These are phyloP conservation scores for Xyliphius kryptos DNA, from an alignment of 2,113 vertebrate species.

Conservation along the genomic window DNA sequence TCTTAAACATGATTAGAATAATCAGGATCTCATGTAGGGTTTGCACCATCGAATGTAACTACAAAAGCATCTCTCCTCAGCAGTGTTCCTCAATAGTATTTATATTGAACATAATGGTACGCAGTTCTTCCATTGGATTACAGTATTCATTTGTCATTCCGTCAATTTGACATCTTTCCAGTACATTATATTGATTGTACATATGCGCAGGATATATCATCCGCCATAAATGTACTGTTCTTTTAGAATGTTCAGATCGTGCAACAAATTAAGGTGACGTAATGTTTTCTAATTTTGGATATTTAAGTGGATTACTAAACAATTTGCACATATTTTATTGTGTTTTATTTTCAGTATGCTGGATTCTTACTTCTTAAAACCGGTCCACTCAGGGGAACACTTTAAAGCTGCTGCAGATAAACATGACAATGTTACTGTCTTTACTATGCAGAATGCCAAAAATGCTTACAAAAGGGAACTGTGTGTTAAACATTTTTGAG, in stretches of 20 bases:
- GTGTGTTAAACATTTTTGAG: background rate
- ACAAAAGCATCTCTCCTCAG: no score
- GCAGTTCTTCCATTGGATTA: no score
- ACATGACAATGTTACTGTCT: background rate
- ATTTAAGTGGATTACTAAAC: background rate
- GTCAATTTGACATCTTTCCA: no score
- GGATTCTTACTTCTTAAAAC: conserved; percentile 19
- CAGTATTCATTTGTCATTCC: no score
- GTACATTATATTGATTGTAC: no score
- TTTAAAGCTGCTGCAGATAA: conserved; percentile 16
- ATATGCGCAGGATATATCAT: no score
- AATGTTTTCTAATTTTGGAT: background rate
- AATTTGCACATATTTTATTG: conserved; percentile 1
- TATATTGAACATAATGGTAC: no score
- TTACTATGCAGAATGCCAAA: conserved; percentile 24
- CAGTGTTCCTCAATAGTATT: no score
- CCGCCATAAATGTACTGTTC: no score
- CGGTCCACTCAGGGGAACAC: conserved; percentile 24
- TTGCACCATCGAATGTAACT: no score
- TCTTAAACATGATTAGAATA: background rate
- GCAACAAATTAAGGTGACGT: background rate
- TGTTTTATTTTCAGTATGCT: conserved; percentile 3
- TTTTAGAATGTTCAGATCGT: no score
- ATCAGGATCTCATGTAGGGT: background rate
- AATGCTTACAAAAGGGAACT: background rate